These are phyloP conservation scores for Chinchilla lanigera DNA, from an alignment of 2,113 vertebrate species.

Conservation along the genomic window DNA sequence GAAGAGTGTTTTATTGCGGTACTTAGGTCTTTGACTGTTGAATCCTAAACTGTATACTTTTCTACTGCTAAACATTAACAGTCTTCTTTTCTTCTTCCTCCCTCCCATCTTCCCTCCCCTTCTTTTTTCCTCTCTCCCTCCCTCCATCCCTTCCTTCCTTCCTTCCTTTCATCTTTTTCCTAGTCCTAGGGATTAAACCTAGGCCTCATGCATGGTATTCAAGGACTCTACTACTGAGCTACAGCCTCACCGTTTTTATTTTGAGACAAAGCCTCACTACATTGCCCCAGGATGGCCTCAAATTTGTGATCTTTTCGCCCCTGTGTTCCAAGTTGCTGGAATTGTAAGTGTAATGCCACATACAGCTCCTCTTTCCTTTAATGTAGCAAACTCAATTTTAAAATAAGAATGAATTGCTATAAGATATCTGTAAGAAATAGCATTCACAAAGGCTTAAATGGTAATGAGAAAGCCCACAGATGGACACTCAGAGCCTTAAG, in stretches of 20 bases:
- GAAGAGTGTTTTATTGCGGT: not conserved
- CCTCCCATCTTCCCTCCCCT: not conserved
- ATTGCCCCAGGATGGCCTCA: not conserved
- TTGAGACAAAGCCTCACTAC: not conserved
- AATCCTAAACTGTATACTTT: not conserved
- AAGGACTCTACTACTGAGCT: not conserved
- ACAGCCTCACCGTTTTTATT: not conserved
- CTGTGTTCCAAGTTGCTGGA: not conserved
- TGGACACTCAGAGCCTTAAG: not conserved
- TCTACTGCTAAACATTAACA: not conserved
- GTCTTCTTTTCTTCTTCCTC: not conserved
- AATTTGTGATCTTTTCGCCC: not conserved
- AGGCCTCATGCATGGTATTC: not conserved
- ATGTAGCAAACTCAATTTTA: conserved; percentile 5
- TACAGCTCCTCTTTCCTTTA: not conserved
- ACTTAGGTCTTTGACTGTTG: not conserved
- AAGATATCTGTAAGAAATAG: not conserved
- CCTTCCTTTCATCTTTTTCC: not conserved
- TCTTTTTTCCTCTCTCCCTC: not conserved
- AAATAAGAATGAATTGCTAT: not conserved
- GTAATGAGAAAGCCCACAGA: not conserved
- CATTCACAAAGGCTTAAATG: not conserved
- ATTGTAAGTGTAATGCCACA: no score
- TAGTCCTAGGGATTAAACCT: not conserved
- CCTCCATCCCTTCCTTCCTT: not conserved